phyloP scores from a whole-genome alignment of 2,113 vertebrate genomes.

The Petaurus breviceps region DNA sequence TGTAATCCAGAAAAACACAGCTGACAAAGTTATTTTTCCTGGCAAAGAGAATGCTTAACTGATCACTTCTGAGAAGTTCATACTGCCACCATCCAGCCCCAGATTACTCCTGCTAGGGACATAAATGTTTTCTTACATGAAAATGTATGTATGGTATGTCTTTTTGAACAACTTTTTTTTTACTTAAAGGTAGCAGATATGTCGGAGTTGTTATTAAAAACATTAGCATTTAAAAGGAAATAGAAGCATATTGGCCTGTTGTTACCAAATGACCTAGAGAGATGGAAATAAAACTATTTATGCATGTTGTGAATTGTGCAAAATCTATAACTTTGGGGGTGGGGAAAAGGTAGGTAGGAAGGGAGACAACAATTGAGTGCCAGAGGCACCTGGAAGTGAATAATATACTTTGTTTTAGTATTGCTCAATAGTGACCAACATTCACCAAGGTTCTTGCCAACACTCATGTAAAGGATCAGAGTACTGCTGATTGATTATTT shows the following conservation, averaged over 20 bases:
- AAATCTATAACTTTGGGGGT: conserved; percentile 54
- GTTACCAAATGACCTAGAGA: background rate
- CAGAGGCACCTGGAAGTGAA: conserved; percentile 73
- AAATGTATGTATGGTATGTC: accelerated
- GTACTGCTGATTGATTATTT: conserved; percentile 55
- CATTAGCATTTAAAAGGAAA: background rate
- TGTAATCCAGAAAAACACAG: background rate
- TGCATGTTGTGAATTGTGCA: conserved; percentile 53
- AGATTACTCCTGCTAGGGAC: background rate
- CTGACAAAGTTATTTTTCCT: background rate
- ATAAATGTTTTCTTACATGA: background rate
- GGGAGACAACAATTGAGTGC: conserved; percentile 66
- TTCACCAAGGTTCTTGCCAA: conserved; percentile 72
- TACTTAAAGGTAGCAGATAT: background rate
- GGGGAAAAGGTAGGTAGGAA: conserved; percentile 14
- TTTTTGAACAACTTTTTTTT: background rate
- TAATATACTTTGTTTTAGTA: conserved; percentile 51
- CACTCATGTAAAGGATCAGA: background rate
- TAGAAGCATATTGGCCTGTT: background rate
- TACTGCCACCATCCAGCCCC: background rate
- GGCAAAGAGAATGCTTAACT: background rate
- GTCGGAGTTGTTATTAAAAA: conserved; percentile 16
- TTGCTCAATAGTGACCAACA: conserved; percentile 68
- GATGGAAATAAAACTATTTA: background rate
- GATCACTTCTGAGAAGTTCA: background rate